Evolutionary conservation across 2,113 vertebrate species (phyloP), one percentile per base, ranked within the genome.

Genomic region (Phalacrocorax aristotelis): DNA sequence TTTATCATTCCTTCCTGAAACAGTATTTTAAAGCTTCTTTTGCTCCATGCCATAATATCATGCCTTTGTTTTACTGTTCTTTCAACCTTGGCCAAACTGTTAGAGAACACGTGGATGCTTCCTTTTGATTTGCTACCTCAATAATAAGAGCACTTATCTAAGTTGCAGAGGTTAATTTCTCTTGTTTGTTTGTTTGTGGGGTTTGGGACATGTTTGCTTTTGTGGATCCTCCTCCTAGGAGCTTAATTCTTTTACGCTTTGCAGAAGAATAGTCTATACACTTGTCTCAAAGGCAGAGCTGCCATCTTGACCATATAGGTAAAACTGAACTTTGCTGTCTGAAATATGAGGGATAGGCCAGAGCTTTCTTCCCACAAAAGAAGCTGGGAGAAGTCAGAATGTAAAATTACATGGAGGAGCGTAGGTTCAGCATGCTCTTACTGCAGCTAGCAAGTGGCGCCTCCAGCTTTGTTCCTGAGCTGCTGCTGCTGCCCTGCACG

Each of bases 31-130:
- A 90, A 86, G 76, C 13, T 71, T n/a, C 44, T 84, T 88, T 86
- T 86, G 46, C 51, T 58, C 32, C 26, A 10, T 83, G 34, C 29
- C 11, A 15, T 80, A 85, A 68, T 83, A 86, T 61, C 23, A 57
- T 52, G 55, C 48, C 76, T 96, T 95, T 93, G 85, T 88, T 92
- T 54, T 92, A 25, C n/a, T 70, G 40, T 90, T 95, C 76, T 90
- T 95, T 96, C 54, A 95, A 83, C 68, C 55, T 74, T 66, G 64
- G 54, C 68, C 83, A 83, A 88, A 90, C 38, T 87, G 65, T 85
- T 75, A 79, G n/a, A 68, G 52, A 91, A 85, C 38, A 82, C 40
- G 60, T 61, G 70, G 48, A 76, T 72, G 36, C 30, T 81, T 90
- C 72, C 34, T 81, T 95, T 77, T 72, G 54, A 44, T 55, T 90